Base-by-base conservation (phyloP, 2,113 vertebrate species). In the Oceanodroma tethys region DNA sequence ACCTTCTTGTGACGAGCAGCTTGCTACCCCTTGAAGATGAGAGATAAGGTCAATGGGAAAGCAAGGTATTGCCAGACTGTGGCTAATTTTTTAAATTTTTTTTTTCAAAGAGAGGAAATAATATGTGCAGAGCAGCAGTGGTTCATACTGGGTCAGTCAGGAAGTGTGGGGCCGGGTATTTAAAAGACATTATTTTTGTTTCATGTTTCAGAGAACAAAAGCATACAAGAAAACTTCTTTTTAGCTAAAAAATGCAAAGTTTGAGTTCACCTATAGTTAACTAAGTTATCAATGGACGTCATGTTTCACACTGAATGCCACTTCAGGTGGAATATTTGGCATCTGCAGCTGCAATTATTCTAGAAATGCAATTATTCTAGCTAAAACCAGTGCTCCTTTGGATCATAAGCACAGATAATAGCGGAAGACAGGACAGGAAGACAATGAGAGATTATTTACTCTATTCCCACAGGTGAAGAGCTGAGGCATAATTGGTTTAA, bases 71-170 rank as follows among this genome's bases (percentile, higher is more conserved):
- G 52, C 52, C 86, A 84, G 52, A 36, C 9, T n/a, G n/a, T 63
- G 38, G 83, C 34, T 93, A 73, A 0, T 53, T 45, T 84, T 78
- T 34, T 12, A 7, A 7, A 3, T 20, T 42, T 42, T 56, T 60
- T 75, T 81, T 62, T 78, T 48, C 15, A 7, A 68, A 92, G 83
- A 70, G 58, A 88, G 91, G 89, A 95, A 94, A 96, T 70, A 95
- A 66, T 21, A n/a, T 26, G 21, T 70, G 74, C 74, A 55, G 86
- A 93, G 70, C 58, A 62, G 60, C 86, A n/a, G 29, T 47, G 83
- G 78, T 48, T 95, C 55, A 30, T 47, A 16, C 25, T 40, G 84
- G 94, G 93, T 94, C 96, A 96, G 53, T 72, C 86, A 97, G 97
- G 95, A 97, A 97, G 55, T 56, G 58, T 32, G 70, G 45, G 91